Base-by-base conservation (phyloP, 2,113 vertebrate genomes). In the Campylorhamphus procurvoides region DNA sequence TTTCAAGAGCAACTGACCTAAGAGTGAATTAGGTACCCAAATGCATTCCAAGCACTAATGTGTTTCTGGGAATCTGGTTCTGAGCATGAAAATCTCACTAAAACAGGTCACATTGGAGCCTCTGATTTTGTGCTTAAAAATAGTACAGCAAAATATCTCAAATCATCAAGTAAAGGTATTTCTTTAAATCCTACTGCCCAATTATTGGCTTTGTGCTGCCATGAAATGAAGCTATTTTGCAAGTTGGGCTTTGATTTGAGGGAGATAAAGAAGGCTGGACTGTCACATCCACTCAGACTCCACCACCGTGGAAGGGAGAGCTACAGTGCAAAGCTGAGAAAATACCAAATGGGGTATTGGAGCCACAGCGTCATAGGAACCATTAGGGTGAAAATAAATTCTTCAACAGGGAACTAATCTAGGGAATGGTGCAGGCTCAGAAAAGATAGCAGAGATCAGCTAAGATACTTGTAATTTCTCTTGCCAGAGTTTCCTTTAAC, bases 371-470 rank as follows among this genome's bases (percentile, higher is more conserved):
- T 27, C 76, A 75, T 9, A 79, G 77, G 58, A 62, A 50, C 58
- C 58, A 72, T 69, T 64, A 62, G 31, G 58, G 3, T 56, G 56
- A 91, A 92, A 95, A 81, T 35, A 84, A 93, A 95, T 90, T 84
- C 60, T 94, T 95, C 89, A 53, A 19, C 72, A 58, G 25, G 20
- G 4, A 95, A 33, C 74, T 50, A 93, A 84, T 87, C 87, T 83
- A 40, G 87, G 84, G 93, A 94, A 87, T 55, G 72, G 71, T 7
- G 35, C 5, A 73, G n/a, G 81, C 79, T 91, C 82, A 93, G 58
- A 50, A 77, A 82, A 84, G 77, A 87, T 10, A 14, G 67, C 46
- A 89, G 81, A 73, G 87, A 96, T 89, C 84, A 96, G 44, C 81
- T 84, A 23, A 76, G 94, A 91, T n/a, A 84, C 39, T 77, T 67